Evolutionary conservation across 2,797 vertebrate species (phyloP).

Genomic region (Tauraco hartlaubi): DNA sequence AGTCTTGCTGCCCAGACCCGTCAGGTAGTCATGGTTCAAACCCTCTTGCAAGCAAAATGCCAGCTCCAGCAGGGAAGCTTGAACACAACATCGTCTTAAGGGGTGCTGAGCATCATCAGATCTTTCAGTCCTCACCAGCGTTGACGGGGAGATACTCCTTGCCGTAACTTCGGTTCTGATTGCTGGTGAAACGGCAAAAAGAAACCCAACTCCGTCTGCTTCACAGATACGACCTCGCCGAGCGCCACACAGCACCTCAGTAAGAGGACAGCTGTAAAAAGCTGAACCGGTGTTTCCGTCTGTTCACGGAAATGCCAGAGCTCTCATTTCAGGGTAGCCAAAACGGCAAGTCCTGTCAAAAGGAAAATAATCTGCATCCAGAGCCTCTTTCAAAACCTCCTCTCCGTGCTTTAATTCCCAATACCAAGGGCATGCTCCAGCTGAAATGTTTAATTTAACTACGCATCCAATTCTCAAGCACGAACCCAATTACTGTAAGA

Average conservation of each 20-base stretch:
- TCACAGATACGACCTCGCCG: rapidly evolving
- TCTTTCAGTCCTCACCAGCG: neutral
- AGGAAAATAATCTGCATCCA: neutral
- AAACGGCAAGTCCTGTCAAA: neutral
- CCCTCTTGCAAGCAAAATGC: neutral
- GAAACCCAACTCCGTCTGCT: neutral
- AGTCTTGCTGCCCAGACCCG: neutral
- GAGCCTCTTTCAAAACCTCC: neutral
- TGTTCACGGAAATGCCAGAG: neutral
- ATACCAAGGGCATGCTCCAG: neutral
- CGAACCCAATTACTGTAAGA: neutral
- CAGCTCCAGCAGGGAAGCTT: neutral
- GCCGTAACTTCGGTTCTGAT: neutral
- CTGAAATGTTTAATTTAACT: neutral
- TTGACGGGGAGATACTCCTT: neutral
- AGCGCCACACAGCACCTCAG: rapidly evolving
- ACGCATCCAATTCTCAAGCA: neutral
- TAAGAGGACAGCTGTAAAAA: no score
- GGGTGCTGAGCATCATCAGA: neutral
- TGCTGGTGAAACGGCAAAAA: neutral
- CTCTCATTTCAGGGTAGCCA: neutral
- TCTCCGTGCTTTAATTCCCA: neutral
- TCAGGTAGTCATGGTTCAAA: rapidly evolving
- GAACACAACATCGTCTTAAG: neutral
- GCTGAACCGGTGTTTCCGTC: neutral